Evolutionary conservation across 2,888 invertebrate genomes (phyloP).

Genomic region (Standfussiana lucernea): DNA sequence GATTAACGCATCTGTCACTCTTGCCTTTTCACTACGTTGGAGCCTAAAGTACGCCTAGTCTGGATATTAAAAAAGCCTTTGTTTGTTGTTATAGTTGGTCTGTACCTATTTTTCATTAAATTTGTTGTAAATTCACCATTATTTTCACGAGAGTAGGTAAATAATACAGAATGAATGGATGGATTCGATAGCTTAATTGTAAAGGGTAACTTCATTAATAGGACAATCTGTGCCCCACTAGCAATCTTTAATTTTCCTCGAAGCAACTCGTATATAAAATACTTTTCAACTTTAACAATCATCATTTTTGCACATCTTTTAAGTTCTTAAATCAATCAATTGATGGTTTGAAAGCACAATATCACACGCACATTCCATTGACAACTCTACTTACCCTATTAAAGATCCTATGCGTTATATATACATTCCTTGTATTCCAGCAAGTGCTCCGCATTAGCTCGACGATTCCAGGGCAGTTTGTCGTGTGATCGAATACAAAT

Average conservation of each 20-base stretch:
- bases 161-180: background rate
- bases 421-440: slow-evolving; percentile 8
- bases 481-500: slow-evolving; percentile 45
- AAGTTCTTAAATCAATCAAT: background rate
- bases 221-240: background rate
- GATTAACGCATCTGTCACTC: slow-evolving; percentile 40
- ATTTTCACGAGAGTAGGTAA: background rate
- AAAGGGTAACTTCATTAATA: background rate
- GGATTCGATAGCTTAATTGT: background rate
- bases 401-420: slow-evolving; percentile 5
- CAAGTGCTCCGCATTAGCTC: slow-evolving; percentile 32
- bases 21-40: slow-evolving; percentile 2
- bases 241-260: background rate
- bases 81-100: background rate
- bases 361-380: background rate
- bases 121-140: no score
- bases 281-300: background rate
- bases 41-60: background rate
- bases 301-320: background rate
- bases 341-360: background rate
- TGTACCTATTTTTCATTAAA: background rate
- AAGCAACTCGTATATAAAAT: background rate
- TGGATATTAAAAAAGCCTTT: slow-evolving; percentile 7
- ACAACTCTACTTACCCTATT: slow-evolving; percentile 7
- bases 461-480: slow-evolving; percentile 23